These are phyloP conservation scores for Dermatemys mawii DNA, from an alignment of 2,113 vertebrate genomes.

Conservation along the genomic window DNA sequence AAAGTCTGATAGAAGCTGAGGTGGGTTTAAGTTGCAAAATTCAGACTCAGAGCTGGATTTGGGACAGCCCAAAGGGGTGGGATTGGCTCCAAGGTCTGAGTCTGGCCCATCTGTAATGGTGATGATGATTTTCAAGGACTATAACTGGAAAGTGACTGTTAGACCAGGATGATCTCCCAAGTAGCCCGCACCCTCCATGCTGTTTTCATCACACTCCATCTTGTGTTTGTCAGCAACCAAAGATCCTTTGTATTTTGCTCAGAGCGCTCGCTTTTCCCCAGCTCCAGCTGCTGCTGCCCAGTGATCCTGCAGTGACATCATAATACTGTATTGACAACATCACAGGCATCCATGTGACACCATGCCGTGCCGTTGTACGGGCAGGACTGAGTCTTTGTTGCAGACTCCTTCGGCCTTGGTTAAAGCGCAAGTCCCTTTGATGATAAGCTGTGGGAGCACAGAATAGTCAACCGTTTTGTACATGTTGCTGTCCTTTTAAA, in stretches of 20 bases:
- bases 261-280: not conserved
- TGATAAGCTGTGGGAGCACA: not conserved
- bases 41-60: not conserved
- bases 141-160: not conserved
- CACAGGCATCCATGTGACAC: constrained; percentile 3
- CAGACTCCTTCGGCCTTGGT: not conserved
- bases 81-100: not conserved
- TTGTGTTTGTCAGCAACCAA: not conserved
- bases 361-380: not conserved
- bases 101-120: not conserved
- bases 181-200: not conserved
- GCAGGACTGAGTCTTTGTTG: not conserved
- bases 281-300: not conserved
- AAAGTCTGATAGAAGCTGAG: not conserved
- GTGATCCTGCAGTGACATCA: constrained; percentile 9
- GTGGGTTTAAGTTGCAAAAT: not conserved
- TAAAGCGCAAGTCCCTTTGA: not conserved
- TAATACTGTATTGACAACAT: not conserved
- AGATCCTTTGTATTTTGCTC: not conserved
- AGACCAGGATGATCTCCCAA: not conserved
- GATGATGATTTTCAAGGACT: not conserved
- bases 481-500: not conserved
- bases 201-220: not conserved
- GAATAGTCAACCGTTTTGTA: not conserved
- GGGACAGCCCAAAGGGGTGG: not conserved